These are phyloP conservation scores for Nowickia ferox DNA, from an alignment of 2,888 invertebrate genomes.

Conservation along the genomic window DNA sequence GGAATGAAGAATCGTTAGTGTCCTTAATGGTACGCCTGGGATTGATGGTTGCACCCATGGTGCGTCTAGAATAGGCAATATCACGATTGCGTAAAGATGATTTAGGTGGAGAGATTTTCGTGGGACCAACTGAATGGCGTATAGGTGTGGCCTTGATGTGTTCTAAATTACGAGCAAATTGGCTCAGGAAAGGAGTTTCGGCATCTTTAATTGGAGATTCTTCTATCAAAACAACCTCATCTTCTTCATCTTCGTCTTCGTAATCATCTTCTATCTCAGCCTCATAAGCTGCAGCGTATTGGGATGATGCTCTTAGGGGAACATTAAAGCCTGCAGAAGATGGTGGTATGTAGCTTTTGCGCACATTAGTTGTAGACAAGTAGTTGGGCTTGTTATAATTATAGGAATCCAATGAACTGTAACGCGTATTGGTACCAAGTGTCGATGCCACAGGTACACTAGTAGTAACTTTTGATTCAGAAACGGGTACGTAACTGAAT, in stretches of 20 bases:
- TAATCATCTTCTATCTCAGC: slow-evolving; percentile 63
- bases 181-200: slow-evolving; percentile 77
- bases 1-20: slow-evolving; percentile 74
- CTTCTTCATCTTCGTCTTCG: slow-evolving; percentile 70
- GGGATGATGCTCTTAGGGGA: neutral
- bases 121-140: slow-evolving; percentile 69
- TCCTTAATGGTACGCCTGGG: slow-evolving; percentile 60
- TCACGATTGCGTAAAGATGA: slow-evolving; percentile 67
- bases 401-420: slow-evolving; percentile 69
- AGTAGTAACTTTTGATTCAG: slow-evolving; percentile 55
- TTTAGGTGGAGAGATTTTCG: slow-evolving; percentile 61
- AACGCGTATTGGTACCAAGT: slow-evolving; percentile 66
- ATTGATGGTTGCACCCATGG: slow-evolving; percentile 63
- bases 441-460: slow-evolving; percentile 46
- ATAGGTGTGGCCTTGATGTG: slow-evolving; percentile 75
- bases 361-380: slow-evolving; percentile 53
- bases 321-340: slow-evolving; percentile 46
- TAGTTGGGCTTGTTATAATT: slow-evolving; percentile 58
- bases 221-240: slow-evolving; percentile 67
- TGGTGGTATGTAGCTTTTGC: slow-evolving; percentile 66
- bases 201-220: slow-evolving; percentile 67
- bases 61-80: slow-evolving; percentile 74
- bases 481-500: slow-evolving; percentile 61
- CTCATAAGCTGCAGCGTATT: slow-evolving; percentile 7
- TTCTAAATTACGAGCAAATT: slow-evolving; percentile 77